Evolutionary conservation across 2,113 vertebrate species (phyloP).

Genomic region (Trinectes maculatus): DNA sequence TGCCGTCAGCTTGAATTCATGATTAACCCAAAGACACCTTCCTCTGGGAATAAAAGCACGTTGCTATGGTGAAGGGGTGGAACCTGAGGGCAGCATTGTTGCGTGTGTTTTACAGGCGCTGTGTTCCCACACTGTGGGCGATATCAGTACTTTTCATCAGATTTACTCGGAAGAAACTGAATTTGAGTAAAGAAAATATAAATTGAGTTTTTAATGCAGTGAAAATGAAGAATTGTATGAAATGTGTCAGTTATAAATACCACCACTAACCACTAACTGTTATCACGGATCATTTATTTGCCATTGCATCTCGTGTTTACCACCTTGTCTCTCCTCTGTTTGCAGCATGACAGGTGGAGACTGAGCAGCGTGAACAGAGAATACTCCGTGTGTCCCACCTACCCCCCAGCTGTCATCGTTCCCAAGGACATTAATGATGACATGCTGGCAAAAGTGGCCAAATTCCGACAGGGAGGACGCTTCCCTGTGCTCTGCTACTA

Average conservation of each 20-base stretch:
- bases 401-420: slow-evolving; percentile 80
- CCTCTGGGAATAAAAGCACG: slow-evolving; percentile 34
- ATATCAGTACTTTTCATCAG: slow-evolving; percentile 17
- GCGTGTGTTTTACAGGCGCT: slow-evolving; percentile 19
- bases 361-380: slow-evolving; percentile 83
- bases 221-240: no score
- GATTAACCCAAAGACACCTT: slow-evolving; percentile 10
- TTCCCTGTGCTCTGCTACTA: slow-evolving; percentile 87
- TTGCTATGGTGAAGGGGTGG: slow-evolving; percentile 35
- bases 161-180: no score
- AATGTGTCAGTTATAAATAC: no score
- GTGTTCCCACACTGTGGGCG: slow-evolving; percentile 18
- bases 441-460: slow-evolving; percentile 74
- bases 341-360: slow-evolving; percentile 84
- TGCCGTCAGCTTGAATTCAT: slow-evolving; percentile 31
- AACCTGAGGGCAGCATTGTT: slow-evolving; percentile 11
- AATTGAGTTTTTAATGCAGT: no score
- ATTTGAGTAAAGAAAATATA: no score
- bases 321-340: slow-evolving; percentile 18
- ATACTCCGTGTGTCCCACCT: slow-evolving; percentile 83
- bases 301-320: no score
- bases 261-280: no score
- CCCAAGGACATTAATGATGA: slow-evolving; percentile 74
- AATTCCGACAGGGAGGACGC: slow-evolving; percentile 85
- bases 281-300: no score